Percentiles rank a stretch among this genome's conserved stretches.
Conservation (phyloP, 2,797 vertebrate species). For the Scolopax rusticola region DNA sequence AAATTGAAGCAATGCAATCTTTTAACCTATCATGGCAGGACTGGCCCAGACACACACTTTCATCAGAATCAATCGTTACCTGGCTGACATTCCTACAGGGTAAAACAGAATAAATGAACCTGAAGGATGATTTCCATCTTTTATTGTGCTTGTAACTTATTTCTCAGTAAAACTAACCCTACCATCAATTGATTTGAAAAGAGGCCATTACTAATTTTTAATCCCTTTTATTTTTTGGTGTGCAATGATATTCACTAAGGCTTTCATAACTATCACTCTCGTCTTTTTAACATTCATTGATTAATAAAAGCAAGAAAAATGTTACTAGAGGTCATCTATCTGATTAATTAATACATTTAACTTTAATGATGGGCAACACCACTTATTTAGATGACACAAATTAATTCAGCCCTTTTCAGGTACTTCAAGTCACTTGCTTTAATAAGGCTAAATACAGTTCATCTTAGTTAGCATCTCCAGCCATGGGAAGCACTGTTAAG, state of each 20-base stretch:
- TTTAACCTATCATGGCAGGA: not conserved
- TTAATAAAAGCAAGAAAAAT: not conserved
- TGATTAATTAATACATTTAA: not conserved
- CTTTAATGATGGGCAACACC: not conserved
- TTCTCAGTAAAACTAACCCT: not conserved
- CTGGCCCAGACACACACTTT: not conserved
- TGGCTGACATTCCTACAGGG: not conserved
- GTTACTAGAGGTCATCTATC: not conserved
- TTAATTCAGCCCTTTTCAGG: not conserved
- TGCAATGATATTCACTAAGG: not conserved
- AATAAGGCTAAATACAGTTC: constrained; percentile 25
- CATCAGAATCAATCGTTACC: not conserved
- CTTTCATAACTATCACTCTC: not conserved
- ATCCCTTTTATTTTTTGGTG: not conserved
- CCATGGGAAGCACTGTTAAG: not conserved
- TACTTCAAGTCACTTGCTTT: not conserved
- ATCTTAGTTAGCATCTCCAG: not conserved
- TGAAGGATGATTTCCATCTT: not conserved
- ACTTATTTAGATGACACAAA: not conserved
- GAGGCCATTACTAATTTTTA: not conserved
- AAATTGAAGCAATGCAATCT: not conserved
- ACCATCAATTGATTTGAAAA: not conserved
- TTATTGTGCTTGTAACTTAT: not conserved
- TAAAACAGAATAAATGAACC: not conserved
- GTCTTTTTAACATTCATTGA: not conserved